These are phyloP conservation scores for Rhopalosiphum nymphaeae DNA, from an alignment of 2,888 invertebrate genomes.

Conservation along the genomic window DNA sequence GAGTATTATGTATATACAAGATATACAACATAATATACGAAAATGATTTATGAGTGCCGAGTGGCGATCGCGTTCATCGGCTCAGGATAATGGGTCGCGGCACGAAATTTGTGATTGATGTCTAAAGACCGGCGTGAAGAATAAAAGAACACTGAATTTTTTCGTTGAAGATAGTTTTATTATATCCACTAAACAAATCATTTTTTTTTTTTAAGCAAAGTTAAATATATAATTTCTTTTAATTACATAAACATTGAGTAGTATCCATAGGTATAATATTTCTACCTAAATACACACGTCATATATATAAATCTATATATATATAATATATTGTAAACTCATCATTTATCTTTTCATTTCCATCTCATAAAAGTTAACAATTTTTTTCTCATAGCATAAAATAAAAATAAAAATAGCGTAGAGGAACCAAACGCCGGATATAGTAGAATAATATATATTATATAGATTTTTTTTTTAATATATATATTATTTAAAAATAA, in stretches of 20 bases:
- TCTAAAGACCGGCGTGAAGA: background rate
- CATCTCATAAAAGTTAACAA: slow-evolving; percentile 53
- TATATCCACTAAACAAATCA: slow-evolving; percentile 59
- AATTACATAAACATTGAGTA: slow-evolving; percentile 59
- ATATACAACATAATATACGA: background rate
- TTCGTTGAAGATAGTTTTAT: slow-evolving; percentile 60
- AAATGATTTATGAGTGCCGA: background rate
- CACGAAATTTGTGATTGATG: background rate
- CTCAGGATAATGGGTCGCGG: background rate
- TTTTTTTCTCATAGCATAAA: slow-evolving; percentile 45
- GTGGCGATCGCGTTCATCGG: background rate
- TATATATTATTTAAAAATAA: slow-evolving; percentile 57
- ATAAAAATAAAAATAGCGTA: slow-evolving; percentile 48
- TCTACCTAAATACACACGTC: slow-evolving; percentile 33
- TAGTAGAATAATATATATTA: slow-evolving; percentile 55
- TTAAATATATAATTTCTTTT: slow-evolving; percentile 61
- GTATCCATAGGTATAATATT: slow-evolving; percentile 39
- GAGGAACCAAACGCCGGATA: slow-evolving; percentile 59
- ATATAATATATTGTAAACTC: slow-evolving; percentile 41
- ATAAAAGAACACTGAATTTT: slow-evolving; percentile 31
- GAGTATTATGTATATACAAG: no score
- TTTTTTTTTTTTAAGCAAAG: slow-evolving; percentile 57
- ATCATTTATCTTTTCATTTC: slow-evolving; percentile 25
- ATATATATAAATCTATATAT: slow-evolving; percentile 11
- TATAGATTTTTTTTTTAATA: slow-evolving; percentile 50